These are phyloP conservation scores for Xiphorhynchus erythropygius DNA, from an alignment of 2,797 vertebrate species.

Conservation along the genomic window DNA sequence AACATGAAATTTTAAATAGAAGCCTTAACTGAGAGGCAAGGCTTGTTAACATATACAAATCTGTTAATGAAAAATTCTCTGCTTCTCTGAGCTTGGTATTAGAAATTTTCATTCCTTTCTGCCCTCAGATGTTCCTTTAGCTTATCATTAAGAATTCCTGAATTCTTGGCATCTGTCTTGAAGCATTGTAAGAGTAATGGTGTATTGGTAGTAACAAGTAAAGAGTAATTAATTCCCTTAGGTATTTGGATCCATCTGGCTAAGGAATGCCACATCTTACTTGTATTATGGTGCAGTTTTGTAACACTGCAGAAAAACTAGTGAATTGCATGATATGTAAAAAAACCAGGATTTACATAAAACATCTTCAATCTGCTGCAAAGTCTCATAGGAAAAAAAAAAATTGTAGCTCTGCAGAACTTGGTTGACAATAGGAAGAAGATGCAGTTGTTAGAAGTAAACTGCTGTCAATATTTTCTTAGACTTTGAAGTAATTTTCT, in stretches of 20 bases:
- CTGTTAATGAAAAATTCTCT: not conserved
- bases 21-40: not conserved
- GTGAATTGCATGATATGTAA: not conserved
- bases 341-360: not conserved
- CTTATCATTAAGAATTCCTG: not conserved
- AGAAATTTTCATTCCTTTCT: not conserved
- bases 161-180: not conserved
- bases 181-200: not conserved
- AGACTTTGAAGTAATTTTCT: not conserved
- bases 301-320: not conserved
- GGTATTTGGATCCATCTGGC: not conserved
- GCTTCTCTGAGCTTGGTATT: not conserved
- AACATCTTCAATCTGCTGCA: not conserved
- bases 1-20: not conserved
- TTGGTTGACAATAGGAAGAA: not conserved
- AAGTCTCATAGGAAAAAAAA: not conserved
- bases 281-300: not conserved
- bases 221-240: not conserved
- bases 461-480: not conserved
- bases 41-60: not conserved
- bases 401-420: not conserved
- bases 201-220: not conserved
- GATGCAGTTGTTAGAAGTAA: not conserved
- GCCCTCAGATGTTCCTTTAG: not conserved
- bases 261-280: not conserved